Conservation (phyloP, 2,888 invertebrate species). For the Brachycybe producta region DNA sequence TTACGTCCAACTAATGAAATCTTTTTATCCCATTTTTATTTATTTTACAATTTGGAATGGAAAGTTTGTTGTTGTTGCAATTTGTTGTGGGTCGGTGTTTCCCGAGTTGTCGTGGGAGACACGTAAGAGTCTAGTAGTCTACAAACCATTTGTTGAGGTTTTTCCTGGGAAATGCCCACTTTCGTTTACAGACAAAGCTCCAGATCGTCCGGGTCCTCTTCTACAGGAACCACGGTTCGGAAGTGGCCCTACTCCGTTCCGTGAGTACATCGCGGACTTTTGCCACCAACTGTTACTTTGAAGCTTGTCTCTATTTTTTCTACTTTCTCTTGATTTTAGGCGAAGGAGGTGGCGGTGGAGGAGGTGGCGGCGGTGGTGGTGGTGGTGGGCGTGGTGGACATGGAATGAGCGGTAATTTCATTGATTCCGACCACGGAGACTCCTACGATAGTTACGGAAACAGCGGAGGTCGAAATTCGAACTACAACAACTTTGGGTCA, state of each 20-base stretch:
- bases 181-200: constrained; percentile 8
- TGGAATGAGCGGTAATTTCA: constrained; percentile 10
- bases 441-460: constrained; percentile 20
- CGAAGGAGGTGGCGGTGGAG: constrained; percentile 19
- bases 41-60: too few relatives aligned
- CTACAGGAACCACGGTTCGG: constrained; percentile 80
- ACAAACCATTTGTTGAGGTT: too few relatives aligned
- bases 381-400: too few relatives aligned
- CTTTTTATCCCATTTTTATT: too few relatives aligned
- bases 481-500: constrained; percentile 15
- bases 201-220: constrained; percentile 58
- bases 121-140: not conserved
- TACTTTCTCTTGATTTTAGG: constrained; percentile 11
- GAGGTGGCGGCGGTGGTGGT: too few relatives aligned
- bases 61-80: too few relatives aligned
- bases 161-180: too few relatives aligned
- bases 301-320: not conserved
- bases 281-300: too few relatives aligned
- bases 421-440: constrained; percentile 11
- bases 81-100: too few relatives aligned
- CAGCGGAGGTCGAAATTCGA: constrained; percentile 17
- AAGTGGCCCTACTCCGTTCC: constrained; percentile 73
- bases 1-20: too few relatives aligned
- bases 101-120: too few relatives aligned
- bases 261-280: constrained; percentile 47